A percentile compares a stretch with the other conserved stretches of the same genome.
Evolutionary conservation across 2,797 vertebrate species (phyloP).

Genomic region (Knipowitschia caucasica): DNA sequence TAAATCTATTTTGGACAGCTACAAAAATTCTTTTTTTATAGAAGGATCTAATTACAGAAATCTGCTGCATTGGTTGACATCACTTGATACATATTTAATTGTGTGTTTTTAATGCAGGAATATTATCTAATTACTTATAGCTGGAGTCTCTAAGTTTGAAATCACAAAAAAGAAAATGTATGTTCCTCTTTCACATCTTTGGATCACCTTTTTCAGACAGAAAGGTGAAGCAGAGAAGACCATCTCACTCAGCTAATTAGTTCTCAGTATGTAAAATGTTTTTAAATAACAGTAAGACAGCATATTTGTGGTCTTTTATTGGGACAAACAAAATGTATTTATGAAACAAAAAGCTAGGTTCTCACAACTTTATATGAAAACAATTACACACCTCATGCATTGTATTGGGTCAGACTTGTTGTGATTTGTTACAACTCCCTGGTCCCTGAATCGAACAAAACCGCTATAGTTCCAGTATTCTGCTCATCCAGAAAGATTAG

Average conservation of each 20-base stretch:
- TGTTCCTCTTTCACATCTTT: no score
- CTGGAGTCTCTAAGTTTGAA: no score
- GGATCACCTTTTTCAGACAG: no score
- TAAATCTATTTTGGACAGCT: slow-evolving; percentile 5
- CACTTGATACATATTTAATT: background rate
- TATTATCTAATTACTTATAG: background rate
- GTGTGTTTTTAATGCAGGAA: background rate
- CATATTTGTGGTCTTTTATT: no score
- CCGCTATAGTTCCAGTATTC: slow-evolving; percentile 67
- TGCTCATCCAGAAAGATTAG: slow-evolving; percentile 71
- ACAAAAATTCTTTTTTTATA: background rate
- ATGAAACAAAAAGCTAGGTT: no score
- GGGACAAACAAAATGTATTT: no score
- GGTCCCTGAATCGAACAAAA: slow-evolving; percentile 62
- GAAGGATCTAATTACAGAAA: slow-evolving; percentile 6
- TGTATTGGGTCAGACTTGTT: slow-evolving; percentile 39
- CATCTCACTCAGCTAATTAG: no score
- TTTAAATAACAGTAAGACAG: no score
- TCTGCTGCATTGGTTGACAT: background rate
- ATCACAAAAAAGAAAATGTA: no score
- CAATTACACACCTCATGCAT: slow-evolving; percentile 39
- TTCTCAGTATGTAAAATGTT: no score
- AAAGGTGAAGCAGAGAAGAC: no score
- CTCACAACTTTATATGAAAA: no score
- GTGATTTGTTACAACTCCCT: slow-evolving; percentile 52